Evolutionary conservation across 2,113 vertebrate species (phyloP).

Genomic region (Cephalopholis sonnerati): DNA sequence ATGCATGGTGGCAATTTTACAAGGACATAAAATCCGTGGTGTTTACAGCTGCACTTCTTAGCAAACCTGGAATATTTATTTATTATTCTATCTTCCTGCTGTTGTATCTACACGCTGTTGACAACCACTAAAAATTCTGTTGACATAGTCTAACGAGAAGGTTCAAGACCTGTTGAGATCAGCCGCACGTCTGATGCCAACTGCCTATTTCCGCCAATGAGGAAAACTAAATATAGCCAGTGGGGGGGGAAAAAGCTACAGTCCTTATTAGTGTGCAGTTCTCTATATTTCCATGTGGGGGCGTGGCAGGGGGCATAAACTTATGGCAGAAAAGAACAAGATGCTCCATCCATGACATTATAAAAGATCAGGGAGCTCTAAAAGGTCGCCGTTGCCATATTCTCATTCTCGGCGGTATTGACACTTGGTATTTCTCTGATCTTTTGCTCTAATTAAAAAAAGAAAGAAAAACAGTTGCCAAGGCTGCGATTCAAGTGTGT

Average conservation of each 20-base stretch:
- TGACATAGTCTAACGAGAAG: constrained; percentile 44
- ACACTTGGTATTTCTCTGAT: constrained; percentile 88
- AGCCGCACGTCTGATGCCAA: constrained; percentile 35
- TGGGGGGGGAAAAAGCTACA: not conserved
- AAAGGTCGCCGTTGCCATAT: constrained; percentile 85
- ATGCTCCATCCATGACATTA: constrained; percentile 83
- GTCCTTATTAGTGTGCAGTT: constrained; percentile 64
- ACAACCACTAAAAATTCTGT: constrained; percentile 35
- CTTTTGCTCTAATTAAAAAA: constrained; percentile 86
- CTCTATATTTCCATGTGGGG: constrained; percentile 71
- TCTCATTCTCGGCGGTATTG: constrained; percentile 80
- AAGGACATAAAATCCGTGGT: constrained; percentile 1
- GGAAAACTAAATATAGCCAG: constrained; percentile 50
- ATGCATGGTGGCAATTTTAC: constrained; percentile 13
- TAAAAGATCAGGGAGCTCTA: constrained; percentile 84
- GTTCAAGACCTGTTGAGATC: constrained; percentile 59
- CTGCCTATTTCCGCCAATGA: constrained; percentile 22
- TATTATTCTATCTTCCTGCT: constrained; percentile 8
- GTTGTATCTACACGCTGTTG: constrained; percentile 25
- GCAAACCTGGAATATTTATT: constrained; percentile 36
- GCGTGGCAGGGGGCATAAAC: constrained; percentile 63
- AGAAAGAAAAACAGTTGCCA: constrained; percentile 81
- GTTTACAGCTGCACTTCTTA: constrained; percentile 38
- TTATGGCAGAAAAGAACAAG: constrained; percentile 71
- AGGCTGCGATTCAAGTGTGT: constrained; percentile 62